A percentile compares a stretch with the other conserved stretches of the same genome.
Conservation (phyloP, 2,888 invertebrate species). For the Polymixis lichenea region DNA sequence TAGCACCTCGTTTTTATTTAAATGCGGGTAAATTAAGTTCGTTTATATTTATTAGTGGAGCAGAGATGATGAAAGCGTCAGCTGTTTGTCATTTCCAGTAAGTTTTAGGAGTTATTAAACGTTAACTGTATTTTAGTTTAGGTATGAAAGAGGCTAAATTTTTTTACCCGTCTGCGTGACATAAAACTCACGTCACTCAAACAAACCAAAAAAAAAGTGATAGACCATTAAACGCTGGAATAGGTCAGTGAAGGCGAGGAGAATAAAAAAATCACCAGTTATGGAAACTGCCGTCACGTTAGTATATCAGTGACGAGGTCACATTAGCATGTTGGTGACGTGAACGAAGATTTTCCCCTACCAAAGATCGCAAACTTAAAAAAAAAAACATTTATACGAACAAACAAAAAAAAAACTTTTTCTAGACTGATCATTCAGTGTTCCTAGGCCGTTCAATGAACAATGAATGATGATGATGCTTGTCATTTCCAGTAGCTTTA, state of each 20-base stretch:
- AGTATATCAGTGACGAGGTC: too few relatives aligned
- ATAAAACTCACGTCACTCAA: too few relatives aligned
- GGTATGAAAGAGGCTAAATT: not conserved
- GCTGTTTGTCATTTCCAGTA: slow-evolving; percentile 43
- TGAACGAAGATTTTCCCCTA: too few relatives aligned
- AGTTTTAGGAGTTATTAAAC: slow-evolving; percentile 37
- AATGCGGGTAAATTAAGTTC: slow-evolving; percentile 63
- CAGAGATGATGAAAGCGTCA: slow-evolving; percentile 33
- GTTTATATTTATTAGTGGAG: slow-evolving; percentile 61
- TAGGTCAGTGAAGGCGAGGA: not conserved
- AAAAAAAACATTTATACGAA: too few relatives aligned
- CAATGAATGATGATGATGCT: not conserved
- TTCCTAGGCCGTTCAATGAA: not conserved
- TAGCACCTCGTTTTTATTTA: slow-evolving; percentile 64
- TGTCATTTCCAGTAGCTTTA: not conserved
- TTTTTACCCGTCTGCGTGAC: not conserved
- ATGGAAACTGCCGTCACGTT: too few relatives aligned
- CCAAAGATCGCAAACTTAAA: too few relatives aligned
- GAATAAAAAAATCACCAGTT: not conserved
- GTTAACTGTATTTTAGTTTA: slow-evolving; percentile 15
- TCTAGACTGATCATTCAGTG: not conserved
- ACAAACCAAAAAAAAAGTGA: too few relatives aligned
- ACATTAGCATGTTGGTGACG: too few relatives aligned
- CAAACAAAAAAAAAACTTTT: not conserved
- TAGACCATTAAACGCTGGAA: not conserved